Conservation (phyloP, 2,113 vertebrate species). For the Tapirus terrestris region DNA sequence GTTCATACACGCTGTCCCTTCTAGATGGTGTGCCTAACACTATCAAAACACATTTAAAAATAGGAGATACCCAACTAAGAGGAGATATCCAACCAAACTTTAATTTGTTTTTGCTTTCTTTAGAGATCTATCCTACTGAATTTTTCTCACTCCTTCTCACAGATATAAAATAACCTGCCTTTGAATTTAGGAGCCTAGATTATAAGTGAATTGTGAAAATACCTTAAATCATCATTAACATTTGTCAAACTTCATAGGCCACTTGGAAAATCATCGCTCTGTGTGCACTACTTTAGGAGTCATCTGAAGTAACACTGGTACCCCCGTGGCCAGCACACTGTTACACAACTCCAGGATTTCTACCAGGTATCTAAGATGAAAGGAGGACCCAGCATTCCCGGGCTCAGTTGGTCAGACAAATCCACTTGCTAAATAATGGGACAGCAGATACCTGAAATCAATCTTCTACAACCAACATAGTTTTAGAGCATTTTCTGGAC, state of each 20-base stretch:
- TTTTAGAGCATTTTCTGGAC: background rate
- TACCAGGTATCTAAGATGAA: background rate
- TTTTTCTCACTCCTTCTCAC: background rate
- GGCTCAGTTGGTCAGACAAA: background rate
- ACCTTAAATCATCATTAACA: background rate
- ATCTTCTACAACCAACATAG: background rate
- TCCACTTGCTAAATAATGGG: background rate
- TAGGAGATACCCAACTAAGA: background rate
- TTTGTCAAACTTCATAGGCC: background rate
- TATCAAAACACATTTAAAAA: constrained; percentile 7
- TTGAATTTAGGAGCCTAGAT: background rate
- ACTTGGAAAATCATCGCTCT: background rate
- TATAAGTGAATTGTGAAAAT: background rate
- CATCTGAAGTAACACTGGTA: background rate
- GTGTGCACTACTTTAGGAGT: background rate
- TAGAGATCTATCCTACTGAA: background rate
- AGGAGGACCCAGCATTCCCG: background rate
- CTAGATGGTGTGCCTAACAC: background rate
- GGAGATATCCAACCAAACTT: background rate
- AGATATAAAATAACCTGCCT: constrained; percentile 1
- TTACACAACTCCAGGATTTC: background rate
- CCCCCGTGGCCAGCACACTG: background rate
- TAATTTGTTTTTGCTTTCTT: constrained; percentile 20
- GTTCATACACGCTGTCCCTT: background rate
- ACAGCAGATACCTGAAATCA: background rate